A percentile compares a stretch with the other conserved stretches of the same genome.
These are phyloP conservation scores for Nothobranchius furzeri DNA, from an alignment of 2,113 vertebrate genomes.

Conservation along the genomic window DNA sequence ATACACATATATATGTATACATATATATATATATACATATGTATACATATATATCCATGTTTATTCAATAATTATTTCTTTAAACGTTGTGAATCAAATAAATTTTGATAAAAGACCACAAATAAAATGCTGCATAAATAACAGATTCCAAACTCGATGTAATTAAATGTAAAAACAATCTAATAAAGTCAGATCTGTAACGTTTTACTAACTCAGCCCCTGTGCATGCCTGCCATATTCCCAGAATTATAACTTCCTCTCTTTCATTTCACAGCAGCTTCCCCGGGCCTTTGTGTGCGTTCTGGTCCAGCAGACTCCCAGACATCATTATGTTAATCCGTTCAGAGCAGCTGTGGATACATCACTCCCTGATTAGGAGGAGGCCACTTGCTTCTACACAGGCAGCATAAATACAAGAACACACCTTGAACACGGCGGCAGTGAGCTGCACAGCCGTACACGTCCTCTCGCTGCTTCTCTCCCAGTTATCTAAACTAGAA, in stretches of 20 bases:
- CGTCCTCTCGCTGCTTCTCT: slow-evolving; percentile 17
- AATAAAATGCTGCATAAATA: background rate
- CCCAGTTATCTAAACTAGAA: slow-evolving; percentile 28
- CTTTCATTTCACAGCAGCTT: slow-evolving; percentile 77
- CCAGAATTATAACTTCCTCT: slow-evolving; percentile 66
- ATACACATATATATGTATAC: too few species aligned
- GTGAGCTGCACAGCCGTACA: slow-evolving; percentile 4
- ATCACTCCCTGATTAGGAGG: slow-evolving; percentile 53
- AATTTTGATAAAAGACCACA: too few species aligned
- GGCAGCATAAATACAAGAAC: slow-evolving; percentile 23
- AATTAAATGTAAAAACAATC: slow-evolving; percentile 8
- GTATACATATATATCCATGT: too few species aligned
- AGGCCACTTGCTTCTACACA: slow-evolving; percentile 17
- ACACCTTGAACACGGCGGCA: slow-evolving; percentile 6
- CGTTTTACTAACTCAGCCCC: slow-evolving; percentile 49
- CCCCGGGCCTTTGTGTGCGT: slow-evolving; percentile 67
- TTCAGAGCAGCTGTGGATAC: slow-evolving; percentile 62
- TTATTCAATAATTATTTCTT: too few species aligned
- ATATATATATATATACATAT: too few species aligned
- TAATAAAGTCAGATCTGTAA: slow-evolving; percentile 10
- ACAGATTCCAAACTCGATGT: background rate
- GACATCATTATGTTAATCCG: slow-evolving; percentile 78
- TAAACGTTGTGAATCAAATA: too few species aligned
- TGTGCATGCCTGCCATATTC: slow-evolving; percentile 42
- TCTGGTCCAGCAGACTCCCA: slow-evolving; percentile 67